Percentiles rank a stretch among this genome's conserved stretches.
phyloP scores from a whole-genome alignment of 2,888 invertebrate species.

The Chorisops tibialis region DNA sequence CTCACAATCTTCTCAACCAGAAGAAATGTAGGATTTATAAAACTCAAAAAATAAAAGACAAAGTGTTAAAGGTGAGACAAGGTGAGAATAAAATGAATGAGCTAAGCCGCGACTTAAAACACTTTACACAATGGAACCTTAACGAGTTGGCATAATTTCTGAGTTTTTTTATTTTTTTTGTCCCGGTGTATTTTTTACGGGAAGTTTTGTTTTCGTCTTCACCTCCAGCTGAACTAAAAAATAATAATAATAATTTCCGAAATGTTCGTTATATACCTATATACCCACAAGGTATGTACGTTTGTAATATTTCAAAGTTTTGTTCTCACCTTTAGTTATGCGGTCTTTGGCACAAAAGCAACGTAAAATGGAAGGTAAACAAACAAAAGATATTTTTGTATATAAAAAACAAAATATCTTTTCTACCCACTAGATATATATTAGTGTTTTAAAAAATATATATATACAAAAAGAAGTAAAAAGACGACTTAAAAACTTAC shows the following conservation, averaged over 20 bases:
- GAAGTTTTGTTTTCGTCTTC: constrained; percentile 15
- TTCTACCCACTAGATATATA: no score
- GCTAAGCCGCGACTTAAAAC: constrained; percentile 13
- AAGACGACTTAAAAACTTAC: no score
- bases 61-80: constrained; percentile 19
- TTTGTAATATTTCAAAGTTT: background rate
- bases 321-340: constrained; percentile 1
- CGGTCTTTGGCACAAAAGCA: background rate
- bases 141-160: constrained; percentile 30
- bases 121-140: constrained; percentile 28
- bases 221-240: background rate
- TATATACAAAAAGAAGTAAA: no score
- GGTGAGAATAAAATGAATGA: constrained; percentile 22
- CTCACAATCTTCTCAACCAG: no score
- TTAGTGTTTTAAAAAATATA: no score
- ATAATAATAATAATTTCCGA: background rate
- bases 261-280: constrained; percentile 3
- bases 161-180: constrained; percentile 16
- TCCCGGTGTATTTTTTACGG: background rate
- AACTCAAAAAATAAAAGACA: constrained; percentile 2
- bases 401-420: no score
- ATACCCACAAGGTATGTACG: constrained; percentile 17
- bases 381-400: background rate
- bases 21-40: background rate
- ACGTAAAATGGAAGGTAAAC: constrained; percentile 2